Evolutionary conservation across 35 echinoderm and acorn worm genomes (phyloP).

Genomic region (Apostichopus japonicus): DNA sequence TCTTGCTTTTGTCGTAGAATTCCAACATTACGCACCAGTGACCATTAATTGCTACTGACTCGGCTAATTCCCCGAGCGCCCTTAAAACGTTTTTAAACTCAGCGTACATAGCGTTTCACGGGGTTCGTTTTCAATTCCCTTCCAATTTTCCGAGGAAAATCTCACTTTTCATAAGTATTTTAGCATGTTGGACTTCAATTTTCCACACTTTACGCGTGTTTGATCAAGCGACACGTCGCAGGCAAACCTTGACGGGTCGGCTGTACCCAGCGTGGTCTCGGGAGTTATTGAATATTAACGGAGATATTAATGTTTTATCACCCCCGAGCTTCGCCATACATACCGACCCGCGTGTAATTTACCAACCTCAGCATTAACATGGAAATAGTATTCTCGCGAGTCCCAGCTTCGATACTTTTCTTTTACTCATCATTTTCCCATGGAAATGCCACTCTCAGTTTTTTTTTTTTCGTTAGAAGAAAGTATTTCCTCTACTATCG

Average conservation of each 20-base stretch:
- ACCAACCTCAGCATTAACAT: constrained; percentile 62
- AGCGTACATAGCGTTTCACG: constrained; percentile 65
- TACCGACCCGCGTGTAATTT: constrained; percentile 58
- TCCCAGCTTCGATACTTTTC: constrained; percentile 23
- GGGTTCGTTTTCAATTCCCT: constrained; percentile 66
- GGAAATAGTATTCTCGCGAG: constrained; percentile 54
- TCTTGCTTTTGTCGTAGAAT: constrained; percentile 36
- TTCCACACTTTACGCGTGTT: constrained; percentile 68
- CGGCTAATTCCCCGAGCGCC: constrained; percentile 59
- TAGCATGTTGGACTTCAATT: constrained; percentile 70
- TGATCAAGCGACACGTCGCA: constrained; percentile 49
- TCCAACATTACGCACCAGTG: constrained; percentile 49
- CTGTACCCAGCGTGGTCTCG: constrained; percentile 30
- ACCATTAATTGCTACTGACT: constrained; percentile 63
- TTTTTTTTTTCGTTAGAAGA: background rate
- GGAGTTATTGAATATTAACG: constrained; percentile 98
- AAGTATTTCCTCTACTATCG: constrained; percentile 15
- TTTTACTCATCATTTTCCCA: constrained; percentile 38
- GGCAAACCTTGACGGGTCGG: constrained; percentile 47
- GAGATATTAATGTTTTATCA: constrained; percentile 98
- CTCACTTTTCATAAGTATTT: constrained; percentile 70
- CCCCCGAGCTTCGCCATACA: constrained; percentile 51
- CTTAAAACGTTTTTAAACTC: constrained; percentile 72
- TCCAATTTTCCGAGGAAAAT: constrained; percentile 70
- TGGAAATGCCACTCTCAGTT: constrained; percentile 15